These are phyloP conservation scores for Antigone vipio DNA, from an alignment of 2,113 vertebrate genomes.

Conservation along the genomic window DNA sequence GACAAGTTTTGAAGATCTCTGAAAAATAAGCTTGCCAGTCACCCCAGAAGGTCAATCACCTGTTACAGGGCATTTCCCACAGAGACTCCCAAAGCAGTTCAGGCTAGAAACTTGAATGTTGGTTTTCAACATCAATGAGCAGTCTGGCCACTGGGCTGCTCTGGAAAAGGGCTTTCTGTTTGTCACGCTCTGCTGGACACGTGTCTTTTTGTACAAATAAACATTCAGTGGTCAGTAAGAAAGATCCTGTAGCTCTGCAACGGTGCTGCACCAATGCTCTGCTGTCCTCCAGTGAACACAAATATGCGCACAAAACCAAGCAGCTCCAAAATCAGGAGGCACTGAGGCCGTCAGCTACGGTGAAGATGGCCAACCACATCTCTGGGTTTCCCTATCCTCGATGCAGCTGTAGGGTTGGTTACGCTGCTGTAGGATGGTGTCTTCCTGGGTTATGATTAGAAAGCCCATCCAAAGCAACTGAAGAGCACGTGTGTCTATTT, in stretches of 20 bases:
- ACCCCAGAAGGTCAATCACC: neutral
- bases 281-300: neutral
- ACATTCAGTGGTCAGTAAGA: neutral
- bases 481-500: neutral
- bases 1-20: neutral
- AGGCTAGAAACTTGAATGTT: neutral
- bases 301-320: neutral
- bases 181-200: neutral
- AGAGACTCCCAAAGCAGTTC: neutral
- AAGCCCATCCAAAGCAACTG: neutral
- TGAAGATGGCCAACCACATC: accelerated
- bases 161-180: neutral
- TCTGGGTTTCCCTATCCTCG: neutral
- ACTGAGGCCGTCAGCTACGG: neutral
- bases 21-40: neutral
- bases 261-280: neutral
- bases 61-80: neutral
- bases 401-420: neutral
- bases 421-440: neutral
- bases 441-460: neutral
- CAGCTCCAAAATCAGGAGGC: neutral
- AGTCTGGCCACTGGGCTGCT: neutral
- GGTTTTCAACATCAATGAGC: neutral
- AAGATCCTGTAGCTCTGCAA: neutral
- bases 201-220: neutral